phyloP scores from a whole-genome alignment of 2,113 vertebrate genomes.

The Origma solitaria region DNA sequence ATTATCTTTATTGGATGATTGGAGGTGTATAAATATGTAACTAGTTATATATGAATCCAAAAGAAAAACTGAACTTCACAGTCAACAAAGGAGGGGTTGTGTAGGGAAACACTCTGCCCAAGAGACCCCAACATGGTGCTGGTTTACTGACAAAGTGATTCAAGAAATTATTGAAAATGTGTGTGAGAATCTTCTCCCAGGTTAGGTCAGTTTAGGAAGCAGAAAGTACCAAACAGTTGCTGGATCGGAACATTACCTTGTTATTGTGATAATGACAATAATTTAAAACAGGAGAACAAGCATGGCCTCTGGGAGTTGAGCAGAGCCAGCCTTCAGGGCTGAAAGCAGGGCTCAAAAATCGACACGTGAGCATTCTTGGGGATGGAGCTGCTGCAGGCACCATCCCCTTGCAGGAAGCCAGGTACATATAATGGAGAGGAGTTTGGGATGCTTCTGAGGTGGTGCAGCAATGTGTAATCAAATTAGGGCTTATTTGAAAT shows the following conservation, averaged over 20 bases:
- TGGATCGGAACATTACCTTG: neutral
- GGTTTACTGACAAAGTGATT: neutral
- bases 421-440: neutral
- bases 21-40: neutral
- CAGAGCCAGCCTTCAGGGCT: neutral
- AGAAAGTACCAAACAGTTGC: neutral
- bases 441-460: neutral
- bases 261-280: neutral
- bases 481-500: neutral
- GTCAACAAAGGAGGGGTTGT: neutral
- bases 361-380: neutral
- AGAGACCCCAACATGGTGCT: fast-evolving
- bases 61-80: neutral
- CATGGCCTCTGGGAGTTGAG: neutral
- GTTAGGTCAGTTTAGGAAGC: neutral
- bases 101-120: neutral
- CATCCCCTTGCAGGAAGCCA: neutral
- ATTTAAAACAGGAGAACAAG: neutral
- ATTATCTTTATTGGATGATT: neutral
- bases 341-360: neutral
- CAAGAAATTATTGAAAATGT: neutral
- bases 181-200: neutral
- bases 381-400: neutral
- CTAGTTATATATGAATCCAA: neutral
- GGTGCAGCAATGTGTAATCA: neutral